A percentile compares a stretch with the other conserved stretches of the same genome.
Evolutionary conservation across 2,113 vertebrate genomes (phyloP).

Genomic region (Pachycephala philippinensis): DNA sequence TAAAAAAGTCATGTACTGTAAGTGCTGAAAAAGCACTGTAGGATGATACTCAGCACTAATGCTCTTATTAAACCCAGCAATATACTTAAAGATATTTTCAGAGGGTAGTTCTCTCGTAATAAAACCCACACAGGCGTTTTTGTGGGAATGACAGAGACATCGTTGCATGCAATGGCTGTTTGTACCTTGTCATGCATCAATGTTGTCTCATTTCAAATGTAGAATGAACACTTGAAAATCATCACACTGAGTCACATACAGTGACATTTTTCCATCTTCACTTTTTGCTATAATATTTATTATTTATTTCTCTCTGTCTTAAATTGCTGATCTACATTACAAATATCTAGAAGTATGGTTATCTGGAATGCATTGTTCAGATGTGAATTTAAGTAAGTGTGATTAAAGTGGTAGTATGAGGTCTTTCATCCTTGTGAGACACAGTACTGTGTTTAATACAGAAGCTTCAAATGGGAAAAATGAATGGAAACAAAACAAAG

Average conservation of each 20-base stretch:
- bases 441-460: neutral
- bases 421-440: neutral
- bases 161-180: slow-evolving; percentile 6
- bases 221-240: slow-evolving; percentile 59
- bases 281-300: neutral
- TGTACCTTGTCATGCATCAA: slow-evolving; percentile 45
- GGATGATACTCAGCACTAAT: neutral
- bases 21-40: neutral
- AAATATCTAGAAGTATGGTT: neutral
- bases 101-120: neutral
- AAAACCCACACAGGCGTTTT: slow-evolving; percentile 46
- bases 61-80: neutral
- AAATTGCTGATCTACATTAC: neutral
- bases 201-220: slow-evolving; percentile 48
- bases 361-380: neutral
- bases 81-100: neutral
- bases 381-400: neutral
- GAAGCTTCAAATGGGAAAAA: neutral
- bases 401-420: neutral
- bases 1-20: neutral
- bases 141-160: slow-evolving; percentile 45
- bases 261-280: slow-evolving; percentile 53
- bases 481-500: neutral
- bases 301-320: neutral
- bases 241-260: slow-evolving; percentile 61